Evolutionary conservation across 2,113 vertebrate genomes (phyloP), one percentile per base, ranked within the genome.

Genomic region (Nesoenas mayeri): DNA sequence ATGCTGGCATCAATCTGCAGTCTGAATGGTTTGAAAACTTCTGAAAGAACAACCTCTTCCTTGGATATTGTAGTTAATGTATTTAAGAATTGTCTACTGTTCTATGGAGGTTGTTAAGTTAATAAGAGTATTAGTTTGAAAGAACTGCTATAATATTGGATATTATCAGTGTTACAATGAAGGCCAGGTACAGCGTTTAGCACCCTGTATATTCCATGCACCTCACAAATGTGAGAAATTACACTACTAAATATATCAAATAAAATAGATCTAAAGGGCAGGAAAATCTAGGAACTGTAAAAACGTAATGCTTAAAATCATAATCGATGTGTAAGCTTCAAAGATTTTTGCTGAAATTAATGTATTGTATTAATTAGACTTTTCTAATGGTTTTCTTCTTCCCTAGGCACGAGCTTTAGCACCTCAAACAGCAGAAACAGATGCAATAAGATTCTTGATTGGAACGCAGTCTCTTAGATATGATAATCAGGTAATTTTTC

Each of bases 381-480:
- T 78, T 79, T 96, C 87, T 79, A 66, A 93, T 92, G 53, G 3
- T 18, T 89, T 86, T 96, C 42, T 83, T 93, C 87, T 94, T 87
- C 66, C 44, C 32, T 95, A 99, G 99, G 99, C 99, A 34, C 98
- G 99, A 66, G 99, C 99, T 44, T 98, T 99, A 36, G 98, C 99
- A n/a, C 98, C 99, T 74, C 99, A 99, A 96, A 98, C 98, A 48
- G 99, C 99, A 74, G 99, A 99, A 96, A 99, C 99, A 2, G 99
- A 99, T 97, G 99, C 99, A 90, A 99, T 99, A 91, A 98, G 99
- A 70, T 99, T 99, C 97, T 97, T 99, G 65, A 99, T 99, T 95
- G 99, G 99, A 90, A 99, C 99, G 7, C 99, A 99, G 96, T 99
- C 99, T 64, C 98, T 99, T 34, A 99, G 99, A 96, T 99, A 99